Percentiles rank a stretch among this genome's conserved stretches.
These are phyloP conservation scores for Rhamphomyia laevipes DNA, from an alignment of 2,888 invertebrate species.

Conservation along the genomic window DNA sequence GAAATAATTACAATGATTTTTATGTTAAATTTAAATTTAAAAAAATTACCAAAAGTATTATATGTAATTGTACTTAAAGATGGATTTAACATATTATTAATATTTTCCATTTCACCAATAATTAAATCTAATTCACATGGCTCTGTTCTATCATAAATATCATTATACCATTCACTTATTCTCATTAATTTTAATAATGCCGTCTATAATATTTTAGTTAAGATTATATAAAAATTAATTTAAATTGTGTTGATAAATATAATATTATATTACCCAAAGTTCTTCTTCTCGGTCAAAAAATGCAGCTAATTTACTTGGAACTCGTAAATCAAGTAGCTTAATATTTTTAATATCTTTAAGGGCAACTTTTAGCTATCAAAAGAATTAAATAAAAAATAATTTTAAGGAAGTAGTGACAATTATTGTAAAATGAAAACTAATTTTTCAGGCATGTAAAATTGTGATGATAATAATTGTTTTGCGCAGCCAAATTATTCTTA, in stretches of 20 bases:
- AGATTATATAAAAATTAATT: not conserved
- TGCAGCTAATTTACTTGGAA: slow-evolving; percentile 48
- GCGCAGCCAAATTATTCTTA: no score
- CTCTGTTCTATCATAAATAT: slow-evolving; percentile 58
- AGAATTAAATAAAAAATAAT: slow-evolving; percentile 3
- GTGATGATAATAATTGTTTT: no score
- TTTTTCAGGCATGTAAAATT: no score
- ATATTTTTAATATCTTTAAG: slow-evolving; percentile 76
- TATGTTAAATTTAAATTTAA: not conserved
- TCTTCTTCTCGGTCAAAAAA: slow-evolving; percentile 59
- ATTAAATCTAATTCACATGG: slow-evolving; percentile 69
- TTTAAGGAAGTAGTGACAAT: no score
- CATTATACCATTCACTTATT: slow-evolving; percentile 76
- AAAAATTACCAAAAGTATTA: slow-evolving; percentile 58
- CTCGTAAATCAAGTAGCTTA: slow-evolving; percentile 50
- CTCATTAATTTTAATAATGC: slow-evolving; percentile 45
- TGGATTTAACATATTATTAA: slow-evolving; percentile 56
- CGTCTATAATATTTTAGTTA: slow-evolving; percentile 30
- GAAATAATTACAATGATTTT: not conserved
- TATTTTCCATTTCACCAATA: slow-evolving; percentile 58
- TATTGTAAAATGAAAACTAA: no score
- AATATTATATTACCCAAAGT: slow-evolving; percentile 41
- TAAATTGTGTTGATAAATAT: not conserved
- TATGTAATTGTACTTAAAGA: slow-evolving; percentile 61
- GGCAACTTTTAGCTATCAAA: slow-evolving; percentile 51